Conservation (phyloP, 1,140 invertebrate genomes). For the Drosophila oshimai region DNA sequence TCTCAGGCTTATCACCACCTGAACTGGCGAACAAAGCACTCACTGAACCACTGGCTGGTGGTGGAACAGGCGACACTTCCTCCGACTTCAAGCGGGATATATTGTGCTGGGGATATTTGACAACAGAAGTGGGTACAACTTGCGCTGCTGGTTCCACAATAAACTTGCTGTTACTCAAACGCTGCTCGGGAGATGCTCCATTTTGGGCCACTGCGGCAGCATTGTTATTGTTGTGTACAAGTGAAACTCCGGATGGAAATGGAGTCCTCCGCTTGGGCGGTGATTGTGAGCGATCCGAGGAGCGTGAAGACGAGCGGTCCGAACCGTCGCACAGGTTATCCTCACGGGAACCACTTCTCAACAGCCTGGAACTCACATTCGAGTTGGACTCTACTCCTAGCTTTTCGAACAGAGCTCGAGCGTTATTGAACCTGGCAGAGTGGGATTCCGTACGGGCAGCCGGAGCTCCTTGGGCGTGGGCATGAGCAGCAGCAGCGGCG, state of each 20-base stretch:
- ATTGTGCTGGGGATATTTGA: conserved; percentile 67
- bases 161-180: conserved; percentile 64
- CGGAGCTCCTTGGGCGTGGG: conserved; percentile 77
- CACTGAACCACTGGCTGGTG: conserved; percentile 44
- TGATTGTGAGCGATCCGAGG: conserved; percentile 78
- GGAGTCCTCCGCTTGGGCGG: conserved; percentile 77
- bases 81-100: conserved; percentile 77
- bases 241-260: conserved; percentile 70
- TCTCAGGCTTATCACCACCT: conserved; percentile 86
- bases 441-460: conserved; percentile 94
- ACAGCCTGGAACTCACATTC: conserved; percentile 77
- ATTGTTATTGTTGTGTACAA: conserved; percentile 66
- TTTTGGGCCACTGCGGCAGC: conserved; percentile 7
- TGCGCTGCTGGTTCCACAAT: conserved; percentile 57
- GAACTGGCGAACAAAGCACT: conserved; percentile 54
- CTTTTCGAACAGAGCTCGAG: conserved; percentile 95
- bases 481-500: conserved; percentile 50
- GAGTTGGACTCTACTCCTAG: conserved; percentile 89
- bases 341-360: conserved; percentile 76
- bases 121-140: not conserved
- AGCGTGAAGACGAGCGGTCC: conserved; percentile 75
- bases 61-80: conserved; percentile 69
- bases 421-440: conserved; percentile 95
- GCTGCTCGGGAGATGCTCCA: conserved; percentile 30
- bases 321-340: conserved; percentile 77